Evolutionary conservation across 1,140 invertebrate species (phyloP).

Genomic region (Zaprionus vittiger): DNA sequence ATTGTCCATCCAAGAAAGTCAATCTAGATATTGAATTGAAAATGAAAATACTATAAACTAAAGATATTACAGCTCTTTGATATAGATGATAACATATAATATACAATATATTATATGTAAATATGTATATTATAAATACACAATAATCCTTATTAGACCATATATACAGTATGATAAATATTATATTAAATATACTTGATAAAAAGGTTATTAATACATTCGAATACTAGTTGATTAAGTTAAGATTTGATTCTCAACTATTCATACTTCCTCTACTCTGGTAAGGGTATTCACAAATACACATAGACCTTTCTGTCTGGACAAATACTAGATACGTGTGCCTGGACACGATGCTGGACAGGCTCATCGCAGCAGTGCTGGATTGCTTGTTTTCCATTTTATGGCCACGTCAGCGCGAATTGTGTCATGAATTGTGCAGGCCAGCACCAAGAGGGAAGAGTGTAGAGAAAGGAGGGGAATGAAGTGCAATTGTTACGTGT

Average conservation of each 20-base stretch:
- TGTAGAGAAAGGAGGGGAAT: neutral
- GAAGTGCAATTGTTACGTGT: constrained; percentile 74
- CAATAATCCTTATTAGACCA: no score
- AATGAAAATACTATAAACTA: no score
- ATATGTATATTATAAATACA: no score
- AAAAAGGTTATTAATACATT: neutral
- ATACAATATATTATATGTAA: no score
- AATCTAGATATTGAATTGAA: no score
- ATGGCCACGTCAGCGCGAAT: constrained; percentile 55
- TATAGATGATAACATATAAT: no score
- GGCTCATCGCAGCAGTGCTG: neutral
- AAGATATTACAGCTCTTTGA: no score
- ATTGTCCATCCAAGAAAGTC: no score
- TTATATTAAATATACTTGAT: neutral
- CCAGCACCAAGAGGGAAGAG: neutral
- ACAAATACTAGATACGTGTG: constrained; percentile 1
- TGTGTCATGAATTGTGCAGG: constrained; percentile 45
- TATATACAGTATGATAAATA: neutral
- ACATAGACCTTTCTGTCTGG: neutral
- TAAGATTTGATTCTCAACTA: no score
- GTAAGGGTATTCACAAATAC: neutral
- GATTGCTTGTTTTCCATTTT: constrained; percentile 48
- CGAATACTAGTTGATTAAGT: no score
- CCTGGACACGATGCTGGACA: constrained; percentile 1
- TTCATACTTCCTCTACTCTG: neutral